A percentile compares a stretch with the other conserved stretches of the same genome.
These are phyloP conservation scores for Mercenaria mercenaria DNA, from an alignment of 1,140 invertebrate genomes.

Conservation along the genomic window DNA sequence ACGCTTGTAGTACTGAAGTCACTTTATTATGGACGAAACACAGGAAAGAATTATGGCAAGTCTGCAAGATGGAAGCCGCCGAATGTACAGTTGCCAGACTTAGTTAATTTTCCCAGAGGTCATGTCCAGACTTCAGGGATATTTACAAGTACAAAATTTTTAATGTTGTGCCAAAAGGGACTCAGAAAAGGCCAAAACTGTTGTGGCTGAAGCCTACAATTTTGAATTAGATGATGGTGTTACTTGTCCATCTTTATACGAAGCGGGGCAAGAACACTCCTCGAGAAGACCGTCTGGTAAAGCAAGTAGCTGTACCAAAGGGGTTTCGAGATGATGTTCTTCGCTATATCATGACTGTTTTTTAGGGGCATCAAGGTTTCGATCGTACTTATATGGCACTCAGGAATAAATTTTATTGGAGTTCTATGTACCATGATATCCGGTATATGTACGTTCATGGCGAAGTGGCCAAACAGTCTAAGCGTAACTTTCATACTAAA, in stretches of 20 bases:
- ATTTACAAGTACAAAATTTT: no score
- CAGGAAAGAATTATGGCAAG: no score
- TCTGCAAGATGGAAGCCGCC: no score
- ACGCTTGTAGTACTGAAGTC: no score
- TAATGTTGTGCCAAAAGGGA: background rate
- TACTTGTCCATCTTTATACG: conserved; percentile 45
- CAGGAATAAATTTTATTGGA: conserved; percentile 64
- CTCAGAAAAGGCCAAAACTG: background rate
- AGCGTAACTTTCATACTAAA: background rate
- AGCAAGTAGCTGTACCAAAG: conserved; percentile 57
- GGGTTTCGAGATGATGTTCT: conserved; percentile 34
- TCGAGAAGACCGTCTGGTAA: background rate
- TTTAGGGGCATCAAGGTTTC: conserved; percentile 50
- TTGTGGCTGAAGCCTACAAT: no score
- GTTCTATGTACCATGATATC: conserved; percentile 61
- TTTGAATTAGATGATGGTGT: conserved; percentile 46
- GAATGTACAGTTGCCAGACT: background rate
- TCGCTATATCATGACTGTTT: conserved; percentile 50
- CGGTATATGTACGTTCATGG: conserved; percentile 47
- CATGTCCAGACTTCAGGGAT: background rate
- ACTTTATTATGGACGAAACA: no score
- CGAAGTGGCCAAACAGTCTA: conserved; percentile 54
- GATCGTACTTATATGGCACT: conserved; percentile 28
- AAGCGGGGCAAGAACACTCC: background rate
- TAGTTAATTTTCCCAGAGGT: background rate